phyloP scores from a whole-genome alignment of 1,140 invertebrate genomes.

The Cydia amplana region DNA sequence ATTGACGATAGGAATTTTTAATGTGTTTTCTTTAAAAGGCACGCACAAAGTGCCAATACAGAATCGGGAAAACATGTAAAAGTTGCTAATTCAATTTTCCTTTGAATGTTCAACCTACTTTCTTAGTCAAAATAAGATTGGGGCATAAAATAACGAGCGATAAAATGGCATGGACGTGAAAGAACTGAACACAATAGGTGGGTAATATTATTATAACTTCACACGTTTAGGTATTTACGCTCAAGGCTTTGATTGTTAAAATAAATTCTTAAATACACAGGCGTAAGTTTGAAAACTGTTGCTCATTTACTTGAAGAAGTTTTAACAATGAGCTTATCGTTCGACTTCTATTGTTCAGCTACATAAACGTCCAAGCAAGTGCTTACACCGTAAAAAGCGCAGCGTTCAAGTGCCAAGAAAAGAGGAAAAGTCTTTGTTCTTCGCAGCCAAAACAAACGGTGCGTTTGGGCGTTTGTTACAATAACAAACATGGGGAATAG shows the following conservation, averaged over 20 bases:
- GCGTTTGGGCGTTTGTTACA: conserved; percentile 32
- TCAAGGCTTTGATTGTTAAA: neutral
- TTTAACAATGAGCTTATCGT: conserved; percentile 32
- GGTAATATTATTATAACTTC: neutral
- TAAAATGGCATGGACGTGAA: neutral
- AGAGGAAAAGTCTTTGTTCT: conserved; percentile 66
- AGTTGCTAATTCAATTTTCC: conserved; percentile 13
- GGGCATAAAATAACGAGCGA: neutral
- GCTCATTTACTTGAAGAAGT: neutral
- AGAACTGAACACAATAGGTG: neutral
- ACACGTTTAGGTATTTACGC: neutral
- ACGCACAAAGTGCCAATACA: conserved; percentile 15
- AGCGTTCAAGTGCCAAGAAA: conserved; percentile 45
- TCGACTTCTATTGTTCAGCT: conserved; percentile 21
- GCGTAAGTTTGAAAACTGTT: neutral
- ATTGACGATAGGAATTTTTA: conserved; percentile 37
- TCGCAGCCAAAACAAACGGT: conserved; percentile 66
- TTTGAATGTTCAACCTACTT: neutral
- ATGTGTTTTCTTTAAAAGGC: conserved; percentile 35
- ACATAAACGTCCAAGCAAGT: conserved; percentile 43
- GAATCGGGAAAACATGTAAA: conserved; percentile 3
- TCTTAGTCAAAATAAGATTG: neutral
- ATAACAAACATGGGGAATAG: conserved; percentile 33
- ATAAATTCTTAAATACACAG: neutral
- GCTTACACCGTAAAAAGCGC: conserved; percentile 49